Base-by-base conservation (phyloP, 2,797 vertebrate species). In the Sebastes miniatus region DNA sequence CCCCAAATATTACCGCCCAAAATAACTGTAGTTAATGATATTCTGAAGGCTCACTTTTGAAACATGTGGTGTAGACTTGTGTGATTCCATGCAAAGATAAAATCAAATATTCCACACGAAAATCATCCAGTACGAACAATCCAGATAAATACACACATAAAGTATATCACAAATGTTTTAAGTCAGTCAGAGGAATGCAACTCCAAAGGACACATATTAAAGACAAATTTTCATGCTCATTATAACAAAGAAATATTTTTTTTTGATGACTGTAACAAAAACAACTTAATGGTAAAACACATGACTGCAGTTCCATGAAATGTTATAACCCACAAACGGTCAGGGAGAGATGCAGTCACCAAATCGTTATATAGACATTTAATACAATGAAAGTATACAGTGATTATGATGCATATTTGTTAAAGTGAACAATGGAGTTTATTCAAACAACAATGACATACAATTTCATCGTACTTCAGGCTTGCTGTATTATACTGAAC, bases 71-170 rank as follows among this genome's bases (percentile, higher is more conserved):
- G 56, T 54, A 5, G 50, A 54, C 50, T 16, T 54, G 2, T 64
- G 34, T 77, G 27, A 77, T 25, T 50, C 3, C 72, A 80, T 88
- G 77, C 81, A 59, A 61, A 64, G 12, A 52, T 66, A 16, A 56
- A 70, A 83, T 36, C 0, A 76, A 66, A 72, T 27, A 76, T 31
- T 73, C 7, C 25, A 72, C 18, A 62, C 5, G 25, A 61, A 81
- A 29, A 83, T 62, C 29, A 78, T 69, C 25, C 71, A 72, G n/a
- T 69, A 5, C 5, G 25, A 50, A 89, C 71, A 69, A 43, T 73
- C 16, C 34, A 79, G 31, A 73, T 68, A 47, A 62, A 65, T 36
- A 78, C 24, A 52, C 58, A 34, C 69, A 76, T 6, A 77, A 29
- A 80, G 47, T 13, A 66, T 8, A 47, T 67, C 29, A 80, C 4